Evolutionary conservation across 2,888 invertebrate species (phyloP), one percentile per base, ranked within the genome.

Genomic region (Peribatodes rhomboidaria): DNA sequence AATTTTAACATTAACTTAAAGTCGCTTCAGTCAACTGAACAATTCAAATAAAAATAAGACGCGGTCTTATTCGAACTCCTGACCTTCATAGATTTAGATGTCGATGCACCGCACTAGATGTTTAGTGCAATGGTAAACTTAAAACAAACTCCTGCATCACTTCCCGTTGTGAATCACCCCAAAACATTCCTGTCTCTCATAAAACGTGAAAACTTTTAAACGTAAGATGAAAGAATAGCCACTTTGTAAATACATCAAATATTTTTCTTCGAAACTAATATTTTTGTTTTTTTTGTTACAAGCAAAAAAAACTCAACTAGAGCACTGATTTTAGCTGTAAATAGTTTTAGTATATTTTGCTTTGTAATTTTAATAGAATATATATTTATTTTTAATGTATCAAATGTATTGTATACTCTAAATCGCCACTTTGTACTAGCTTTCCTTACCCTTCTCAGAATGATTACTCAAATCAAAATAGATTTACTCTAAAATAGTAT

Each of bases 391-490:
- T 44, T 2, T 35, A 27, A 10, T 18, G 49, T 33, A 52, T 47
- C 41, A 16, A 50, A 13, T 35, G 7, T 31, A 44, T 39, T 61
- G 20, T 66, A 42, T 47, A 79, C 76, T 77, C 76, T 81, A 76
- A 77, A 75, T 74, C 77, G 70, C 78, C 78, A 77, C 77, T 77
- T 72, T 71, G 67, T 73, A 77, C 79, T 77, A 70, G 61, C 73
- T 65, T 75, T 74, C 73, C 79, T 73, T 74, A 75, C 67, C 77
- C 75, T 71, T 74, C 72, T 67, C 68, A 69, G 16, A 53, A 57
- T 41, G 47, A 59, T 66, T 49, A 58, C 42, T 79, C 80, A 87
- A 87, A 86, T 83, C 84, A 86, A 83, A 77, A 78, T 72, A 81
- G 79, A 82, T 83, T 85, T 79, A 83, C 81, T 78, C 68, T 75